Base-by-base conservation (phyloP, 2,797 vertebrate species). In the Echiichthys vipera region DNA sequence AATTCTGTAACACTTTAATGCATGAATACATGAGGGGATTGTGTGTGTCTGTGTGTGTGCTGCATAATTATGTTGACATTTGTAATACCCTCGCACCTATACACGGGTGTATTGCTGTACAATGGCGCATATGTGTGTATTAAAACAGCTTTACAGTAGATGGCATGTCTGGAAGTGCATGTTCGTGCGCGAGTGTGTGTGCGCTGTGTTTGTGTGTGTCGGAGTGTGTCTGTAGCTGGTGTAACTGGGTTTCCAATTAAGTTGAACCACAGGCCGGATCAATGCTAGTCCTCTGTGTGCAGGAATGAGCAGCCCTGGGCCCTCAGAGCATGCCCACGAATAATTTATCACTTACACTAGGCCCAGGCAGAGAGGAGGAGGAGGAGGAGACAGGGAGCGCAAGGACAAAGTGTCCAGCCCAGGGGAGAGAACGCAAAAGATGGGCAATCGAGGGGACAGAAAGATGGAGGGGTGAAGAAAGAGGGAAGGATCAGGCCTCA, bases 181-280 rank as follows among this genome's bases (percentile, higher is more conserved):
- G 75, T 56, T 22, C 27, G 39, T 43, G 74, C 29, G 22, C 25
- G 12, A 62, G 14, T 37, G 75, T 59, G 77, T 66, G 74, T 51
- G 71, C 5, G 30, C 57, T 50, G 72, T 84, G 83, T 88, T 58
- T 90, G 77, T 89, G 74, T 83, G 85, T 88, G 87, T 84, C 29
- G 7, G 71, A 83, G 91, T 89, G 88, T 91, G 92, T 92, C 90
- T 93, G 89, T 88, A 80, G 93, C 88, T 87, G 88, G 84, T 93
- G 84, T 93, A 93, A 93, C 92, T 93, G 91, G 90, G 90, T 94
- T 94, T 93, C 93, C 93, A 93, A 95, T 94, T 94, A 94, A 93
- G 90, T 89, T 93, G 93, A 94, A 94, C 93, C 93, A 92, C 92
- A 90, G 90, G 91, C 87, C 85, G 88, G 92, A 94, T 94, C 91